A percentile compares a stretch with the other conserved stretches of the same genome.
phyloP scores from a whole-genome alignment of 2,888 invertebrate species.

The Hypomecis punctinalis region DNA sequence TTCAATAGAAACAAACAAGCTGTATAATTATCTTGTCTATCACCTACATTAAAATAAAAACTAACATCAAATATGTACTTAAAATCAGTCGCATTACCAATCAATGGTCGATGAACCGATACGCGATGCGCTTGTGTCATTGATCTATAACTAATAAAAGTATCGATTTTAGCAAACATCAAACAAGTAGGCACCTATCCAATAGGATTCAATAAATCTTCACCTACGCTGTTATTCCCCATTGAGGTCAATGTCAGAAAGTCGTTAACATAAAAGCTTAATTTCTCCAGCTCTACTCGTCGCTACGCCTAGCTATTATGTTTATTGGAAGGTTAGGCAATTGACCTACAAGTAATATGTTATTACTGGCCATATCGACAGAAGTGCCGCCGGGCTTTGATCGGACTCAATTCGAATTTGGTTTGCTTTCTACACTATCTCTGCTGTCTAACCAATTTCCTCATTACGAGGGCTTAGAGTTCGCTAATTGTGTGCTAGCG shows the following conservation, averaged over 20 bases:
- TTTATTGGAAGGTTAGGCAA: slow-evolving; percentile 71
- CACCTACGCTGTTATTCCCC: slow-evolving; percentile 33
- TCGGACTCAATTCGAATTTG: slow-evolving; percentile 72
- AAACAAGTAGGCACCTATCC: slow-evolving; percentile 10
- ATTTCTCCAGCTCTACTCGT: slow-evolving; percentile 46
- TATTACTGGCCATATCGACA: slow-evolving; percentile 61
- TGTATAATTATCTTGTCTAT: slow-evolving; percentile 6
- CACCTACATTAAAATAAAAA: slow-evolving; percentile 1
- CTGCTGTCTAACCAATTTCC: slow-evolving; percentile 40
- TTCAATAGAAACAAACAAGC: slow-evolving; percentile 4
- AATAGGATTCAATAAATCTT: slow-evolving; percentile 29
- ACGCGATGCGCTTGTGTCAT: slow-evolving; percentile 3
- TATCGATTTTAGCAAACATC: slow-evolving; percentile 14
- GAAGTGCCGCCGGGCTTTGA: slow-evolving; percentile 64
- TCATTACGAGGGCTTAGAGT: slow-evolving; percentile 37
- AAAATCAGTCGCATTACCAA: not conserved
- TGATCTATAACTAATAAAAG: slow-evolving; percentile 14
- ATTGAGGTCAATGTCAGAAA: slow-evolving; percentile 43
- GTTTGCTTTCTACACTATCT: slow-evolving; percentile 67
- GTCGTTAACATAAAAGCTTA: slow-evolving; percentile 47
- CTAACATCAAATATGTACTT: not conserved
- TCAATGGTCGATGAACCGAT: slow-evolving; percentile 1
- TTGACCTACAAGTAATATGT: slow-evolving; percentile 75
- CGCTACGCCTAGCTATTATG: slow-evolving; percentile 64
- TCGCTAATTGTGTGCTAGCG: slow-evolving; percentile 65